These are phyloP conservation scores for Drosophila murphyi DNA, from an alignment of 1,140 invertebrate species.

Conservation along the genomic window DNA sequence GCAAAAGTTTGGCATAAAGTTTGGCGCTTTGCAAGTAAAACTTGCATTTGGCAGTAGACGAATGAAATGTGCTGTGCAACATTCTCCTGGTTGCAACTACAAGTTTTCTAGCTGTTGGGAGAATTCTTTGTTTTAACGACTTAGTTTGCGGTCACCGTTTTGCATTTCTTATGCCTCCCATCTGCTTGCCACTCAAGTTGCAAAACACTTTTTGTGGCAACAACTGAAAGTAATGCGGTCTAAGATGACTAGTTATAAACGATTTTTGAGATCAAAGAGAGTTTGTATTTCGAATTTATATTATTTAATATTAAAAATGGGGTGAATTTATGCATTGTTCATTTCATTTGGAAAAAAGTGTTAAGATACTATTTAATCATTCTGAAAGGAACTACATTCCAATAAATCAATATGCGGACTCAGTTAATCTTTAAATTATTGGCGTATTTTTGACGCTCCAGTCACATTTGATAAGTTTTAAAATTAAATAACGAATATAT, in stretches of 20 bases:
- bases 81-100: constrained; percentile 37
- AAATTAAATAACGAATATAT: no score
- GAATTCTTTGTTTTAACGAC: constrained; percentile 79
- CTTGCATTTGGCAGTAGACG: constrained; percentile 72
- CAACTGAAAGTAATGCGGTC: constrained; percentile 7
- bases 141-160: constrained; percentile 64
- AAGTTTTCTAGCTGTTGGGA: constrained; percentile 66
- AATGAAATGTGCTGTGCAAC: constrained; percentile 35
- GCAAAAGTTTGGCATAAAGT: constrained; percentile 78
- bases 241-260: background rate
- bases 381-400: no score
- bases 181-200: constrained; percentile 8
- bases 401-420: no score
- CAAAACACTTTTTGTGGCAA: background rate
- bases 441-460: no score
- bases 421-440: no score
- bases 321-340: no score
- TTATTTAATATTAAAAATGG: no score
- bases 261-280: background rate
- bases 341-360: no score
- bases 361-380: no score
- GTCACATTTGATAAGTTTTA: no score
- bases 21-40: constrained; percentile 77
- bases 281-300: no score
- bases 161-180: background rate